Base-by-base conservation (phyloP, 2,797 vertebrate genomes). In the Chelon auratus region DNA sequence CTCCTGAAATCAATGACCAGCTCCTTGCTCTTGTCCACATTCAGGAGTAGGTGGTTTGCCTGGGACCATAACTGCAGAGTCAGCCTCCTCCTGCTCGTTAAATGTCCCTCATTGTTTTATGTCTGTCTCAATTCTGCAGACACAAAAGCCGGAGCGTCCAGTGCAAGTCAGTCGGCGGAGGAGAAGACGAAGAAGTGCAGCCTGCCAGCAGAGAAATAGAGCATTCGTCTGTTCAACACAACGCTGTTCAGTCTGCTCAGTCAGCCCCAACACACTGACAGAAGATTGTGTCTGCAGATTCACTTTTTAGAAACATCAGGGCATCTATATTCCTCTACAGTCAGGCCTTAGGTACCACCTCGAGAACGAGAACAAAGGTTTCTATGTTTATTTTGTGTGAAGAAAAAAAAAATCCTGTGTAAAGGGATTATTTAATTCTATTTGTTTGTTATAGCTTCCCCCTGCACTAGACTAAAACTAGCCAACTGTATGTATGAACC, bases 201-300 rank as follows among this genome's bases (percentile, higher is more conserved):
- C 72, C 77, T 69, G 72, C 78, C 88, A 68, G 90, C 86, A 62
- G 81, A 83, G 52, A 91, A 91, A 72, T 93, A 90, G 70, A 84
- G 62, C 26, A 7, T 26, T 60, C 45, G 20, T 75, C 62, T 76
- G 73, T 30, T 60, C 37, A 63, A 76, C 71, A 53, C 60, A 50
- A 65, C 10, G 82, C 86, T 83, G 82, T 76, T 81, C 64, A 47
- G 61, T 86, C 61, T 75, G 72, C 82, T 81, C 83, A 74, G 68
- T 66, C 84, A 81, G 76, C 78, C 30, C 78, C 70, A 62, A 82
- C 71, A 70, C 72, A 81, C 50, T 72, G 84, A 88, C 84, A 68
- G 74, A 83, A 81, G 79, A 83, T 84, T 88, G 80, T 90, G 80
- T 87, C 70, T 82, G 73, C 84, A 89, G 83, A 89, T 70, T 77